Conservation (phyloP, 2,797 vertebrate species). For the Leontocebus nigricollis region DNA sequence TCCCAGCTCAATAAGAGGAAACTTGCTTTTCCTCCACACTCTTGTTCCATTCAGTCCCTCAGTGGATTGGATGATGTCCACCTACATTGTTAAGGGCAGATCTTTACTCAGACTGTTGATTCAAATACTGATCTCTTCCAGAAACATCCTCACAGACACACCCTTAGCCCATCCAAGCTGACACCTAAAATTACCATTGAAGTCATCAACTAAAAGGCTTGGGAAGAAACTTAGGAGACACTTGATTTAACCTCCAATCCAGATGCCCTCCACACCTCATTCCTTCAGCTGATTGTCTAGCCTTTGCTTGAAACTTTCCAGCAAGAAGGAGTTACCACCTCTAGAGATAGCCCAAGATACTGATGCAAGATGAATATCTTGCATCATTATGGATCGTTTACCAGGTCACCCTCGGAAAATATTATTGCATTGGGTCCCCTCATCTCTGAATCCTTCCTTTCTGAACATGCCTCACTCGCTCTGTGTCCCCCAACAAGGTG, state of each 20-base stretch:
- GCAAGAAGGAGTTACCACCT: neutral
- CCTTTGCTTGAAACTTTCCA: neutral
- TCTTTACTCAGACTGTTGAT: neutral
- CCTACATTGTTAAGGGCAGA: too few species aligned
- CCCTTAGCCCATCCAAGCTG: neutral
- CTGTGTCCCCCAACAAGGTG: neutral
- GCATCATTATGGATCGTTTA: neutral
- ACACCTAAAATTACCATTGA: neutral
- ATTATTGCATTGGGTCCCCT: neutral
- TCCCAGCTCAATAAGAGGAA: neutral
- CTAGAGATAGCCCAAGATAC: neutral
- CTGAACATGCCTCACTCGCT: neutral
- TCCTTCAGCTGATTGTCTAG: neutral
- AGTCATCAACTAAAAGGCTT: neutral
- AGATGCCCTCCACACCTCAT: neutral
- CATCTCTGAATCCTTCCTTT: neutral
- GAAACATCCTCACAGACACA: neutral
- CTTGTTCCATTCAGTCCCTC: neutral
- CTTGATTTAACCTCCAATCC: neutral
- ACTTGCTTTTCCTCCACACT: neutral
- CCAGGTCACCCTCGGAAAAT: neutral
- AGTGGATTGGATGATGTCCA: neutral
- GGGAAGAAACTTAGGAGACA: neutral
- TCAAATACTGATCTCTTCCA: neutral
- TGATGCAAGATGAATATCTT: neutral